Evolutionary conservation across 2,113 vertebrate species (phyloP).

Genomic region (Onychostruthus taczanowskii): DNA sequence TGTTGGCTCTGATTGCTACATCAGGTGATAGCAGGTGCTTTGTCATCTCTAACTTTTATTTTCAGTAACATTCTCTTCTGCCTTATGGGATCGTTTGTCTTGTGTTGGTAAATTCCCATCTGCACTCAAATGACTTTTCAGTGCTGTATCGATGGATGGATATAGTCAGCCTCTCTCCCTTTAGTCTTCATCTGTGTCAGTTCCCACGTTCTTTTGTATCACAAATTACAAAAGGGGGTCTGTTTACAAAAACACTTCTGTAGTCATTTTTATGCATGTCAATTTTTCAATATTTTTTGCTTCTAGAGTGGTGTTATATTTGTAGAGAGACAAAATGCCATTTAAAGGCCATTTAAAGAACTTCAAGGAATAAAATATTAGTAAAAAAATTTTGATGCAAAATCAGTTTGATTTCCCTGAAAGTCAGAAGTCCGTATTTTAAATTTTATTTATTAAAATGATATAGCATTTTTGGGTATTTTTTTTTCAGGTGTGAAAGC

Average conservation of each 20-base stretch:
- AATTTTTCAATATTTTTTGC: background rate
- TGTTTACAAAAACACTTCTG: slow-evolving; percentile 6
- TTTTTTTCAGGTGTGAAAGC: background rate
- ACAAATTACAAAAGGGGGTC: slow-evolving; percentile 6
- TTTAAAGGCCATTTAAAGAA: background rate
- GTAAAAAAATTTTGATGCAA: background rate
- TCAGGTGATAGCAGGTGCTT: slow-evolving; percentile 19
- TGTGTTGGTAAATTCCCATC: slow-evolving; percentile 60
- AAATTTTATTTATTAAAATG: background rate
- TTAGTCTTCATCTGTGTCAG: background rate
- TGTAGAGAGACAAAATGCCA: background rate
- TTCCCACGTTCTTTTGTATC: background rate
- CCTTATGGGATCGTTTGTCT: slow-evolving; percentile 39
- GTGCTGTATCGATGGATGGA: slow-evolving; percentile 14
- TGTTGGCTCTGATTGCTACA: slow-evolving; percentile 48
- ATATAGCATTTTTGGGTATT: background rate
- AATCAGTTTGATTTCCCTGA: background rate
- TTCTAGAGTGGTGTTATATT: background rate
- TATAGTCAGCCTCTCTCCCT: slow-evolving; percentile 26
- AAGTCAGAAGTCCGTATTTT: background rate
- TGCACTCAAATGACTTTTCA: slow-evolving; percentile 58
- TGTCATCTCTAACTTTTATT: slow-evolving; percentile 64
- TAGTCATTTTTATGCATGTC: background rate
- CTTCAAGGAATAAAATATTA: background rate
- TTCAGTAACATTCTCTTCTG: slow-evolving; percentile 48